A percentile compares a stretch with the other conserved stretches of the same genome.
Evolutionary conservation across 2,797 vertebrate species (phyloP).

Genomic region (Sebastes baramenuke): DNA sequence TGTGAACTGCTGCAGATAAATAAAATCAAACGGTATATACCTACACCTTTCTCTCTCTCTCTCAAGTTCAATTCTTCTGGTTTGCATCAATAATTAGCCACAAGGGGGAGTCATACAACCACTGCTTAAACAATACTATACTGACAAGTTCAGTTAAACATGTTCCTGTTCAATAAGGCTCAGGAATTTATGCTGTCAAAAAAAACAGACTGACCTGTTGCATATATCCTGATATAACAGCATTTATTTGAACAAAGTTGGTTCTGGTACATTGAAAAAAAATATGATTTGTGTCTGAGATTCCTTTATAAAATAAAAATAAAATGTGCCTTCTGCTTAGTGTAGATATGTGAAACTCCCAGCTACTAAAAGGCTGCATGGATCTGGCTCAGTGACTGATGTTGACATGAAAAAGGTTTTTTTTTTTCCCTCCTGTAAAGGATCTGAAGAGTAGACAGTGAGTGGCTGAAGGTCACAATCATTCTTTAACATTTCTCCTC

Average conservation of each 20-base stretch:
- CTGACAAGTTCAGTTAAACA: not conserved
- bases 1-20: conserved; percentile 54
- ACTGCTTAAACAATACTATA: not conserved
- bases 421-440: not conserved
- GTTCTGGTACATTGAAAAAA: not conserved
- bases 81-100: conserved; percentile 16
- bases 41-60: not conserved
- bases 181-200: not conserved
- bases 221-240: not conserved
- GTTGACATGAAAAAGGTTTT: not conserved
- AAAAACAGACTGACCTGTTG: not conserved
- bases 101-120: conserved; percentile 55
- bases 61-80: not conserved
- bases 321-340: not conserved
- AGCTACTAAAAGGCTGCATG: not conserved
- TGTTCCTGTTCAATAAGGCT: not conserved
- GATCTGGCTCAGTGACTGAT: not conserved
- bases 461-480: conserved; percentile 24
- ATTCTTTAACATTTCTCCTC: conserved; percentile 24
- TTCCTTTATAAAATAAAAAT: not conserved
- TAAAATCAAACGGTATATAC: conserved; percentile 45
- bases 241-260: not conserved
- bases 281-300: not conserved
- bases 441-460: conserved; percentile 5
- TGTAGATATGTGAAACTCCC: not conserved